phyloP scores from a whole-genome alignment of 2,113 vertebrate genomes.

The Monopterus albus region DNA sequence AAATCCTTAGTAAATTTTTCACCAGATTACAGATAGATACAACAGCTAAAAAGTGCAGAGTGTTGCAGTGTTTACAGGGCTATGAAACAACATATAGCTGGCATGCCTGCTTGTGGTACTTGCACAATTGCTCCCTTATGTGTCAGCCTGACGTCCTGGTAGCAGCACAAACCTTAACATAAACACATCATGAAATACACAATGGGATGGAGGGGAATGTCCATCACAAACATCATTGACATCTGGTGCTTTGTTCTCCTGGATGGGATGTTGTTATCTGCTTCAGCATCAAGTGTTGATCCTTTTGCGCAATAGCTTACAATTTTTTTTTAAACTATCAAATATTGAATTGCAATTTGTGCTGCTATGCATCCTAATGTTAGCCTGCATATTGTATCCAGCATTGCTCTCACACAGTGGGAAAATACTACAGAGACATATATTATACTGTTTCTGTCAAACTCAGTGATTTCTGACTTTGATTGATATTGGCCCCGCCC shows the following conservation, averaged over 20 bases:
- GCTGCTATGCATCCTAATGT: no score
- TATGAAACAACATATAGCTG: slow-evolving; percentile 14
- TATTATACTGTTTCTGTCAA: no score
- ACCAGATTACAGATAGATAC: not conserved
- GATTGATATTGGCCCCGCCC: no score
- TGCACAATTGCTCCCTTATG: slow-evolving; percentile 12
- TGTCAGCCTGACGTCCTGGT: slow-evolving; percentile 7
- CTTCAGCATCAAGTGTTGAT: no score
- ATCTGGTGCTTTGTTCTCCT: no score
- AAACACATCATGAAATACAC: slow-evolving; percentile 3
- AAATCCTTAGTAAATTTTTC: not conserved
- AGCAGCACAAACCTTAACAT: slow-evolving; percentile 1
- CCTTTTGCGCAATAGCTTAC: no score
- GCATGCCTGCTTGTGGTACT: not conserved
- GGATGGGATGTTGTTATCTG: not conserved
- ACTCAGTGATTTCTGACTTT: no score
- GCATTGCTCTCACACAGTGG: no score
- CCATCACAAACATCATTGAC: not conserved
- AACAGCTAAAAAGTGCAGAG: not conserved
- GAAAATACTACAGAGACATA: no score
- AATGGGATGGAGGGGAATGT: not conserved
- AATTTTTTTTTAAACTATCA: no score
- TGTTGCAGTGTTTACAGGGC: not conserved
- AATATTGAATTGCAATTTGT: no score
- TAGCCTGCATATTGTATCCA: no score